These are phyloP conservation scores for Yoshiicerus persimilis DNA, from an alignment of 1,140 invertebrate genomes.

Conservation along the genomic window DNA sequence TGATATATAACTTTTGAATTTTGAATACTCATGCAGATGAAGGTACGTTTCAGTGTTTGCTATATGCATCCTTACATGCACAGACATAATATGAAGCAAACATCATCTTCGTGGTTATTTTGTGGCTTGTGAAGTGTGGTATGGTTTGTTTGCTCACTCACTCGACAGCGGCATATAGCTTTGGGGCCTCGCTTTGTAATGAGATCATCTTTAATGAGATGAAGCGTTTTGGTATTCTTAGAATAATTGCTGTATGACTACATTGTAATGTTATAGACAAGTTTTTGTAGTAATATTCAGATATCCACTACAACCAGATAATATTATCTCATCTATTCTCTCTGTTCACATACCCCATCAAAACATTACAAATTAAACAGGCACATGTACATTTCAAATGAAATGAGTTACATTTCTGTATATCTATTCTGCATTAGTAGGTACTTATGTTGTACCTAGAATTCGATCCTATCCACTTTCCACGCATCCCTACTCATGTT, in stretches of 20 bases:
- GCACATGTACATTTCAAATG: background rate
- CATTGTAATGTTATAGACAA: background rate
- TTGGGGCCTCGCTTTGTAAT: background rate
- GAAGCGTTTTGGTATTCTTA: background rate
- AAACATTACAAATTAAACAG: background rate
- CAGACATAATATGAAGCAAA: background rate
- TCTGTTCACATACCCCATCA: background rate
- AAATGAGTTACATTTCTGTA: background rate
- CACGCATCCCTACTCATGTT: background rate
- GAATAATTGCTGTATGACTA: background rate
- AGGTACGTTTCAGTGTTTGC: background rate
- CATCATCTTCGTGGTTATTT: background rate
- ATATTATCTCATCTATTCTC: background rate
- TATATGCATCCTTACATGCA: background rate
- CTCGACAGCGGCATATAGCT: background rate
- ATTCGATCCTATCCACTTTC: background rate
- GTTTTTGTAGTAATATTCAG: background rate
- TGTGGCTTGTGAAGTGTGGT: background rate
- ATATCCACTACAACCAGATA: background rate
- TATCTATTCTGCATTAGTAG: background rate
- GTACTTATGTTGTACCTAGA: background rate
- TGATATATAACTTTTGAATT: background rate
- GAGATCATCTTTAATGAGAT: conserved; percentile 16
- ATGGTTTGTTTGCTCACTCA: too few relatives aligned
- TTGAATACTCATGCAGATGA: background rate